Base-by-base conservation (phyloP, 2,797 vertebrate genomes). In the Cryptoprocta ferox region DNA sequence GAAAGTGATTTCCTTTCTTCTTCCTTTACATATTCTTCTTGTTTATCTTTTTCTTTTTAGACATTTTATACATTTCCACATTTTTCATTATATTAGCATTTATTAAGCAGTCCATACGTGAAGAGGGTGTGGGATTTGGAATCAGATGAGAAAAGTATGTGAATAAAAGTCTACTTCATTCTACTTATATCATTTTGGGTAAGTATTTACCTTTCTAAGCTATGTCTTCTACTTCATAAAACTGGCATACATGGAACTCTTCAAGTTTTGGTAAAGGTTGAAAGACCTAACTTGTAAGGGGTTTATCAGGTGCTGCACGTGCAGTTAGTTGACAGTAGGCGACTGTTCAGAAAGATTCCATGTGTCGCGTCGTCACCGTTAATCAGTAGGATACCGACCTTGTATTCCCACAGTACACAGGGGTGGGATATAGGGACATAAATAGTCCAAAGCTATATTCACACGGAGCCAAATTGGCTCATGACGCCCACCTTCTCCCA, bases 301-400 rank as follows among this genome's bases (percentile, higher is more conserved):
- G 4, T 9, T 59, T 5, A 16, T 16, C 48, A 42, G n/a, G 12
- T 48, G 15, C 0, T 30, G 12, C 26, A 2, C 0, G 15, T 16
- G 53, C 11, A 50, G 1, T 18, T 16, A 45, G 11, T 14, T 15
- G 21, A 24, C 12, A 35, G 1, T 0, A 8, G 37, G 42, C 26
- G 5, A 6, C 8, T 50, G 28, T 14, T 66, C n/a, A 45, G 65
- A 83, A 66, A 32, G n/a, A 45, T 30, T 7, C 5, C 5, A 24
- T 15, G 0, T 42, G 13, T 14, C 21, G 21, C 19, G 18, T 56
- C 15, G n/a, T 68, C 56, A 12, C 79, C 11, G 2, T 19, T 3
- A 26, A 32, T 42, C 5, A 12, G 2, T 6, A 30, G 42, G 8
- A 19, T 11, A 24, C 8, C 0, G 53, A 42, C 42, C 2, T 5